Evolutionary conservation across 2,888 invertebrate species (phyloP).

Genomic region (Orchesella flavescens): DNA sequence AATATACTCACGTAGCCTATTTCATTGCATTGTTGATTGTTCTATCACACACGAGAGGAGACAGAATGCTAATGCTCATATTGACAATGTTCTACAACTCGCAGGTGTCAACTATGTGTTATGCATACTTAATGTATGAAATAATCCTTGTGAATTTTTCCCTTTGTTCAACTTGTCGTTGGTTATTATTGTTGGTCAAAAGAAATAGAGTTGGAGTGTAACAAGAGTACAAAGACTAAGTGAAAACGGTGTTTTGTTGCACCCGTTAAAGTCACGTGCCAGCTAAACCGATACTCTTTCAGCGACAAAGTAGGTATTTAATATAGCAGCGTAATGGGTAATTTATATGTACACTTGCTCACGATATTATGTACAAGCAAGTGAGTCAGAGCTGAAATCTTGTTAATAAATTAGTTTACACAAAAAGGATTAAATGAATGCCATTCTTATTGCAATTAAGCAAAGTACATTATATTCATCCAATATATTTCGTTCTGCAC

Average conservation of each 20-base stretch:
- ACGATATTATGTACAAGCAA: not conserved
- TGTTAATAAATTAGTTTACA: not conserved
- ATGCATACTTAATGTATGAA: not conserved
- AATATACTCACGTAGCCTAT: no score
- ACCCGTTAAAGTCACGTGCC: conserved; percentile 34
- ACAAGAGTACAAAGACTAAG: not conserved
- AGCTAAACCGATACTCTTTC: conserved; percentile 21
- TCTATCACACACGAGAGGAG: not conserved
- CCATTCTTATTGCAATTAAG: no score
- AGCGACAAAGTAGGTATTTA: not conserved
- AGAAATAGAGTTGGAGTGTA: not conserved
- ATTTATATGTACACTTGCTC: not conserved
- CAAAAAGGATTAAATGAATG: no score
- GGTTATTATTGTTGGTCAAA: no score
- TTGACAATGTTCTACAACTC: not conserved
- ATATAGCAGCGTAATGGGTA: not conserved
- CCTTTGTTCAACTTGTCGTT: not conserved
- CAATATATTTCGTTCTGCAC: no score
- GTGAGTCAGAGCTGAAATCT: not conserved
- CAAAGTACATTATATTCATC: no score
- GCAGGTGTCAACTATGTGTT: not conserved
- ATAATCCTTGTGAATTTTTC: not conserved
- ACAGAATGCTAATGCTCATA: not conserved
- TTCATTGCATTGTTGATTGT: no score
- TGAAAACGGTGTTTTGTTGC: conserved; percentile 23